Conservation (phyloP, 35 echinoderm and acorn worm genomes). For the Amphiura filiformis region DNA sequence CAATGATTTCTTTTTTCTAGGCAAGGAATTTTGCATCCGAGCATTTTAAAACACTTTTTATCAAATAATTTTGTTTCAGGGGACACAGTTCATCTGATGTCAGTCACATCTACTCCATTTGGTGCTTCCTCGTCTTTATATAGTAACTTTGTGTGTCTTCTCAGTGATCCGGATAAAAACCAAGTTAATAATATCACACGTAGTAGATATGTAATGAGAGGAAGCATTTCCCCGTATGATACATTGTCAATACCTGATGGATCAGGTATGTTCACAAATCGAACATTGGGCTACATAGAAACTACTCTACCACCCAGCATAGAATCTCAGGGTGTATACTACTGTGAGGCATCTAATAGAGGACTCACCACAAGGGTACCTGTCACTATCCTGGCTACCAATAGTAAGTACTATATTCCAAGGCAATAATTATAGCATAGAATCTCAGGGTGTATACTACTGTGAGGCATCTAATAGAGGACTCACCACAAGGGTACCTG, state of each 20-base stretch:
- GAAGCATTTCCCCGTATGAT: not conserved
- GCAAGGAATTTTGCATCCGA: no score
- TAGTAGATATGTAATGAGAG: not conserved
- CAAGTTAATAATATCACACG: not conserved
- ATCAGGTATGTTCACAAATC: not conserved
- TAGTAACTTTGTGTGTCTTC: not conserved
- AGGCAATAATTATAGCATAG: no score
- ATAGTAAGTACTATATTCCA: no score
- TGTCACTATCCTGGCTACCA: not conserved
- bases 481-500: no score
- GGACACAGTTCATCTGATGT: not conserved
- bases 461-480: no score
- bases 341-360: not conserved
- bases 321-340: not conserved
- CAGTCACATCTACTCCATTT: not conserved
- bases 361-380: not conserved
- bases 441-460: no score
- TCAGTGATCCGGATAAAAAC: not conserved
- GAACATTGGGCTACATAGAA: not conserved
- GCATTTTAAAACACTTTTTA: no score
- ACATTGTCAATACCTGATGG: not conserved
- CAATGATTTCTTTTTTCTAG: no score
- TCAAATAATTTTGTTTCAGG: not conserved
- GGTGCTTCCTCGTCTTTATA: not conserved
- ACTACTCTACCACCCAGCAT: not conserved